These are phyloP conservation scores for Drosophila neotestacea DNA, from an alignment of 2,888 invertebrate genomes.

Conservation along the genomic window DNA sequence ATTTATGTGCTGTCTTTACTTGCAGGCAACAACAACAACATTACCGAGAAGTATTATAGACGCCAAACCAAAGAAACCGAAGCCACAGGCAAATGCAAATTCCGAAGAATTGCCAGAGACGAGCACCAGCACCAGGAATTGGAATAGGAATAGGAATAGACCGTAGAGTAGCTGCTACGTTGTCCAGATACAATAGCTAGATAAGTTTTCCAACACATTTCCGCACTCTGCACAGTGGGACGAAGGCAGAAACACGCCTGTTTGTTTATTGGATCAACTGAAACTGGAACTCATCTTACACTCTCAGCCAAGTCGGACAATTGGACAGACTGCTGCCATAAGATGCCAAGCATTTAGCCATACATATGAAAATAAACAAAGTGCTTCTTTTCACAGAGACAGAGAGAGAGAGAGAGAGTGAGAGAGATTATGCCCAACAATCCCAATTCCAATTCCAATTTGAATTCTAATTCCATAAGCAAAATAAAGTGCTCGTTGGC, in stretches of 20 bases:
- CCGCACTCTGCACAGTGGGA: conserved; percentile 74
- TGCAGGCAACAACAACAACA: conserved; percentile 58
- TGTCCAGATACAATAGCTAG: conserved; percentile 60
- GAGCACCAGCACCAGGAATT: conserved; percentile 8
- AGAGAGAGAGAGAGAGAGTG: background rate
- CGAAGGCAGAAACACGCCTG: conserved; percentile 43
- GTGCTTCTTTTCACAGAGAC: background rate
- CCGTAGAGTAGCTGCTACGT: conserved; percentile 37
- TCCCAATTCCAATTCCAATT: conserved; percentile 12
- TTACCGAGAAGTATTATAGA: conserved; percentile 57
- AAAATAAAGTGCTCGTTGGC: conserved; percentile 42
- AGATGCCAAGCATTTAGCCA: conserved; percentile 53
- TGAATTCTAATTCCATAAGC: conserved; percentile 18
- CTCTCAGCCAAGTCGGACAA: background rate
- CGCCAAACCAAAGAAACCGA: conserved; percentile 56
- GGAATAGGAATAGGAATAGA: conserved; percentile 3
- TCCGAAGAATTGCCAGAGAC: conserved; percentile 52
- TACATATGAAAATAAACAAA: conserved; percentile 45
- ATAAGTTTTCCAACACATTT: conserved; percentile 62
- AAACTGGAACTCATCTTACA: conserved; percentile 39
- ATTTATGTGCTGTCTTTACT: conserved; percentile 48
- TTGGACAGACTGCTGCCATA: conserved; percentile 22
- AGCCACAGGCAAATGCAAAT: conserved; percentile 64
- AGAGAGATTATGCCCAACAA: conserved; percentile 23
- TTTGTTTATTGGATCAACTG: conserved; percentile 52